Base-by-base conservation (phyloP, 2,113 vertebrate species). In the Dicerorhinus sumatrensis region DNA sequence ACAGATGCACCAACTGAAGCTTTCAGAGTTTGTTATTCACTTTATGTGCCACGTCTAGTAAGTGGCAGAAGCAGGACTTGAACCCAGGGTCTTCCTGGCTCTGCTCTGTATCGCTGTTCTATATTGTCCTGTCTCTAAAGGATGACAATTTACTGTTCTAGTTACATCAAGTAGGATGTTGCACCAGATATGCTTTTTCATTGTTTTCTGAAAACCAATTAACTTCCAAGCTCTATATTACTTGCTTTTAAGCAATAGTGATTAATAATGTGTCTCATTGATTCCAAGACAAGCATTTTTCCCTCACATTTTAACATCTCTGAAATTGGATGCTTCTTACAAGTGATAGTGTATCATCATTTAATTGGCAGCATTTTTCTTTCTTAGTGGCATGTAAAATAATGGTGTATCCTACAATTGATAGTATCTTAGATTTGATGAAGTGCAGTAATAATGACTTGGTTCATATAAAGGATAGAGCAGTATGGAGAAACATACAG, bases 211-310 rank as follows among this genome's bases (percentile, higher is more conserved):
- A 97, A 98, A 98, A 97, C 83, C 97, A 98, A 98, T 99, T 98
- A 98, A 98, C 87, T 98, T 98, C 88, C 97, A 98, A 97, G 98
- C 98, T 98, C 94, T 98, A n/a, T 97, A 93, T 97, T 98, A 98
- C 97, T 98, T 98, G 96, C 97, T 98, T 96, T 97, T 98, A 98
- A 98, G 96, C 98, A 98, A 96, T 92, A 97, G 84, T 98, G 98
- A 98, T 99, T 98, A 98, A 98, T 98, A 98, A 96, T 62, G 79
- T 97, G 94, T 97, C 96, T 97, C 96, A 97, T 5, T 94, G 97
- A 97, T 98, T 96, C 62, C 48, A 87, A 97, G 92, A 95, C 48
- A 92, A 90, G 58, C 54, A 84, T 86, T 39, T 33, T 12, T 4
- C 14, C 82, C 56, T 86, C 42, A n/a, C 79, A 81, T 94, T 97